Conservation (phyloP, 2,888 invertebrate species). For the Morpho achilles region DNA sequence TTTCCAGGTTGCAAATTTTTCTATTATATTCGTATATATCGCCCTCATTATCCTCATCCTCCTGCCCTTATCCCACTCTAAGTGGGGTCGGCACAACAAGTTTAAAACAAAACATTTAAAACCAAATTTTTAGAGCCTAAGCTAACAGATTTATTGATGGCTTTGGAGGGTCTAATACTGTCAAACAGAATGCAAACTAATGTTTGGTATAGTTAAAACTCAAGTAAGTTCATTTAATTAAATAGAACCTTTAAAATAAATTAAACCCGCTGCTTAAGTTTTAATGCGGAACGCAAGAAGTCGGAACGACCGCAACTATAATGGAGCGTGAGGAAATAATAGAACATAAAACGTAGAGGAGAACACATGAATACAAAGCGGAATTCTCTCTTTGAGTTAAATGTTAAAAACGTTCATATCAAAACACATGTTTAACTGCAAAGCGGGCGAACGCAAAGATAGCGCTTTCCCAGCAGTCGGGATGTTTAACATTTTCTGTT, state of each 20-base stretch:
- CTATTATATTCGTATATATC: too few species aligned
- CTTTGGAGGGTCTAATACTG: too few species aligned
- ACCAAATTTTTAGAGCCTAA: too few species aligned
- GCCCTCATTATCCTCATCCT: too few species aligned
- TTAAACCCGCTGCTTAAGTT: neutral
- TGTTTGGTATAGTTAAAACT: too few species aligned
- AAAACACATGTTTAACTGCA: constrained; percentile 12
- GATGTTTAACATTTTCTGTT: constrained; percentile 8
- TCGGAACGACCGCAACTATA: constrained; percentile 7
- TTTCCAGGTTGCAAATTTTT: too few species aligned
- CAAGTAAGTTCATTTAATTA: neutral
- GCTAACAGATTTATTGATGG: too few species aligned
- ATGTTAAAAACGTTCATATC: constrained; percentile 14
- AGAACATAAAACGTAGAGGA: constrained; percentile 8
- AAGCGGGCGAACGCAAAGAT: constrained; percentile 7
- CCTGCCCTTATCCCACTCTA: too few species aligned
- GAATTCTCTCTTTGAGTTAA: constrained; percentile 13
- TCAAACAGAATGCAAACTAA: too few species aligned
- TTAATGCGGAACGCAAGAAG: constrained; percentile 8
- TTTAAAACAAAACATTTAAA: too few species aligned
- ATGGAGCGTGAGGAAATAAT: constrained; percentile 8
- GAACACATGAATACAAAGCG: constrained; percentile 13
- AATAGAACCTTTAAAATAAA: too few species aligned
- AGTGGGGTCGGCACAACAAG: too few species aligned
- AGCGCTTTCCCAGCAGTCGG: constrained; percentile 3